Evolutionary conservation across 2,888 invertebrate species (phyloP), one percentile per base, ranked within the genome.

Genomic region (Hypomecis atomaria): DNA sequence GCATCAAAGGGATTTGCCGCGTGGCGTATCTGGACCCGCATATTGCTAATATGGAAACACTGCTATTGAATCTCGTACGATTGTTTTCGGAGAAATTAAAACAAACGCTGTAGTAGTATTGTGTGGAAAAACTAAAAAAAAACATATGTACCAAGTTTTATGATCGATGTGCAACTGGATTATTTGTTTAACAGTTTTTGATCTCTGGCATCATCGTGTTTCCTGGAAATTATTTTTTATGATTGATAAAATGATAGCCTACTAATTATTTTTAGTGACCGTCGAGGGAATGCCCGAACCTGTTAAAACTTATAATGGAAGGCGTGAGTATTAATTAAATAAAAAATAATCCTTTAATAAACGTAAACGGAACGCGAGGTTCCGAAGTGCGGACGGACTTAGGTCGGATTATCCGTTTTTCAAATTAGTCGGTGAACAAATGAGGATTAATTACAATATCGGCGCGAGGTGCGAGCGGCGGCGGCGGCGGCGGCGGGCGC

Each of bases 381-480:
- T 60, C 48, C 43, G 57, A 60, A 63, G 53, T 60, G 53, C 53
- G 57, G 44, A 44, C 57, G 57, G 66, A 60, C 57, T 67, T 58
- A 60, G 63, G 59, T 50, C 57, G 60, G 66, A 67, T 67, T 67
- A 67, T 67, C 66, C 59, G 60, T 67, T 66, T 67, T 60, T 63
- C 57, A 63, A 67, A 67, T 67, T 60, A 67, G 63, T 63, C 58
- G 40, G 60, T 50, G 62, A 56, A 66, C 59, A 59, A 67, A 63
- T 60, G 60, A 55, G 66, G 66, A 67, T 67, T 67, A 57, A 63
- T 67, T 63, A 67, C 45, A 67, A 67, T 58, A 63, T 67, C 63
- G 62, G 55, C 36, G 61, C 48, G 62, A 59, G 62, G 59, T 60
- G 49, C 48, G 49, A 45, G 50, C 48, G 5, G n/a, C 54, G 42